A percentile compares a stretch with the other conserved stretches of the same genome.
Conservation (phyloP, 2,888 invertebrate genomes). For the Drosophila histrio region DNA sequence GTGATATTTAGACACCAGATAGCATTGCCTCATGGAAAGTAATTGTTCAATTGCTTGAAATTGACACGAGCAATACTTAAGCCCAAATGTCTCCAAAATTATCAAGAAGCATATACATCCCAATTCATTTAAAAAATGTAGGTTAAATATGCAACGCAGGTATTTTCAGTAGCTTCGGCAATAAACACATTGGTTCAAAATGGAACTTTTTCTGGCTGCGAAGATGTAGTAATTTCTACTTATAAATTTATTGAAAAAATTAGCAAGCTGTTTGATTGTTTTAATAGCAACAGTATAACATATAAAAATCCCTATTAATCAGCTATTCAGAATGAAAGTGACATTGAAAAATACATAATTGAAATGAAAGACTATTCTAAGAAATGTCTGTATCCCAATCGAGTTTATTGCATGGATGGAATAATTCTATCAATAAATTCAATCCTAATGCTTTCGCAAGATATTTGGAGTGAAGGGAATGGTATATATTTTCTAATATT, state of each 20-base stretch:
- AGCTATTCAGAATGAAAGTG: slow-evolving; percentile 3
- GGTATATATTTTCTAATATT: neutral
- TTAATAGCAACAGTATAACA: too few relatives aligned
- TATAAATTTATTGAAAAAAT: slow-evolving; percentile 6
- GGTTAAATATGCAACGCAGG: too few relatives aligned
- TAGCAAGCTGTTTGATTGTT: slow-evolving; percentile 10
- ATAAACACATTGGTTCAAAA: too few relatives aligned
- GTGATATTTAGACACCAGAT: slow-evolving; percentile 2
- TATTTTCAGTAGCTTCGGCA: too few relatives aligned
- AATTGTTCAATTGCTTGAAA: neutral
- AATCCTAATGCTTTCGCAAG: too few relatives aligned
- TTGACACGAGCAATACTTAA: slow-evolving; percentile 12
- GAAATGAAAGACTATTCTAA: slow-evolving; percentile 11
- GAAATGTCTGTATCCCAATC: slow-evolving; percentile 5
- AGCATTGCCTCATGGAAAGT: slow-evolving; percentile 5
- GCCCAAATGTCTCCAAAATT: slow-evolving; percentile 3
- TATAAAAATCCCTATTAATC: slow-evolving; percentile 3
- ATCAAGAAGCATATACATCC: neutral
- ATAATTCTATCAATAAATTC: too few relatives aligned
- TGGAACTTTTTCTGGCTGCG: too few relatives aligned
- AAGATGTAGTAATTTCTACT: neutral
- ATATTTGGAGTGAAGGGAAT: too few relatives aligned
- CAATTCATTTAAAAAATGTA: too few relatives aligned
- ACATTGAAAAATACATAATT: slow-evolving; percentile 4
- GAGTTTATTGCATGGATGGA: too few relatives aligned